These are phyloP conservation scores for Drosophila eohydei DNA, from an alignment of 2,888 invertebrate genomes.

Conservation along the genomic window DNA sequence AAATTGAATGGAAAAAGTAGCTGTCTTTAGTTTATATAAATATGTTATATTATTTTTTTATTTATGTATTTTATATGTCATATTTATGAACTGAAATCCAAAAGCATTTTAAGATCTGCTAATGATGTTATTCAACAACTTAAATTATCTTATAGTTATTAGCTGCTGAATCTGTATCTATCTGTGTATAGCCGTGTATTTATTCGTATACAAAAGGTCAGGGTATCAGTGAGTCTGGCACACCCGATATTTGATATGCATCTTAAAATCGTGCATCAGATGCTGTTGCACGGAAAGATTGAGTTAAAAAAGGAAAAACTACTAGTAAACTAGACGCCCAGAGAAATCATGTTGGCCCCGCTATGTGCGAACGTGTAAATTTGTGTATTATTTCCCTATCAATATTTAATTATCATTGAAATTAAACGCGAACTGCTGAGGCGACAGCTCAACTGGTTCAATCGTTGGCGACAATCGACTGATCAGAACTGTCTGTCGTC, in stretches of 20 bases:
- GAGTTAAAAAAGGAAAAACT: not conserved
- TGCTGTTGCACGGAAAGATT: not conserved
- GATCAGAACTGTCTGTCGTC: not conserved
- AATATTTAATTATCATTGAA: conserved; percentile 6
- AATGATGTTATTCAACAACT: no score
- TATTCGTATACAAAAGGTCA: not conserved
- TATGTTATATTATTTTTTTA: no score
- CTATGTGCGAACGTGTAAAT: conserved; percentile 2
- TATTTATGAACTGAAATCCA: no score
- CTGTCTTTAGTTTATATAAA: no score
- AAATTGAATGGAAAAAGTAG: no score
- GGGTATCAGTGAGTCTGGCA: not conserved
- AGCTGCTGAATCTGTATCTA: not conserved
- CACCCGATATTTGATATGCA: not conserved
- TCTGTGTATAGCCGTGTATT: not conserved
- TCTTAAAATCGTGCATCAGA: not conserved
- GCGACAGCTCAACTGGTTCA: not conserved
- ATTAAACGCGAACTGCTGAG: not conserved
- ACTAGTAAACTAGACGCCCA: not conserved
- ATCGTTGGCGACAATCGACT: not conserved
- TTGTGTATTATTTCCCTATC: not conserved
- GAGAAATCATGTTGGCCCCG: conserved; percentile 4
- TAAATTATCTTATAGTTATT: no score
- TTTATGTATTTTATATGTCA: no score
- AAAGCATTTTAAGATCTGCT: no score